Base-by-base conservation (phyloP, 2,113 vertebrate genomes). In the Erythrocebus patas region DNA sequence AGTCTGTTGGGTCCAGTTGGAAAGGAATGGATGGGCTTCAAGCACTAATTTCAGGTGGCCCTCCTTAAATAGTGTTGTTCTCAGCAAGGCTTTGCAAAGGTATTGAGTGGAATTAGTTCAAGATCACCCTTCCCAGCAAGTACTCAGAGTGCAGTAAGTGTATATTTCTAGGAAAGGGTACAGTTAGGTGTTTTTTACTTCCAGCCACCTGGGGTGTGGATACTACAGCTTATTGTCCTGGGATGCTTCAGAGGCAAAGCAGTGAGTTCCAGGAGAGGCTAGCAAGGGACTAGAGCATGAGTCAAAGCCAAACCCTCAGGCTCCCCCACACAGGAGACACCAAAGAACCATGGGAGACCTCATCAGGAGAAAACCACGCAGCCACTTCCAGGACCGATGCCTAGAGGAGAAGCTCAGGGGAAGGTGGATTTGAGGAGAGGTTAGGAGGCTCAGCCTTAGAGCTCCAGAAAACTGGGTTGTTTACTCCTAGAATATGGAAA, bases 131-230 rank as follows among this genome's bases (percentile, higher is more conserved):
- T 52, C 57, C 43, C 22, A 85, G 22, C 10, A 94, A 95, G 45
- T 91, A 90, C 8, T 92, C 64, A 72, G 83, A 85, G 6, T 81
- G 30, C 32, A 92, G 40, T 96, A 48, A 97, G 8, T 68, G 96
- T 82, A 48, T 86, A 64, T 94, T 66, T 32, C 45, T 81, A 80
- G n/a, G 89, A 86, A 82, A 86, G 70, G 1, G 55, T 82, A 84
- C 8, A 93, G 50, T 6, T 78, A 66, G 68, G 4, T 88, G 25
- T 80, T 93, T 87, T 86, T 83, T 68, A 72, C 40, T 93, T 96
- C 43, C 40, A 83, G 83, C n/a, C 48, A 70, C 35, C 70, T 96
- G 32, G 9, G 8, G 35, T 32, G 95, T 30, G 76, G 5, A 5
- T 88, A 79, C 38, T 94, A 66, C 70, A 35, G 91, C 48, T 30